Percentiles rank a stretch among this genome's conserved stretches.
Evolutionary conservation across 37 sponge, comb jelly and placozoan genomes (phyloP).

Genomic region (Halichondria panicea): DNA sequence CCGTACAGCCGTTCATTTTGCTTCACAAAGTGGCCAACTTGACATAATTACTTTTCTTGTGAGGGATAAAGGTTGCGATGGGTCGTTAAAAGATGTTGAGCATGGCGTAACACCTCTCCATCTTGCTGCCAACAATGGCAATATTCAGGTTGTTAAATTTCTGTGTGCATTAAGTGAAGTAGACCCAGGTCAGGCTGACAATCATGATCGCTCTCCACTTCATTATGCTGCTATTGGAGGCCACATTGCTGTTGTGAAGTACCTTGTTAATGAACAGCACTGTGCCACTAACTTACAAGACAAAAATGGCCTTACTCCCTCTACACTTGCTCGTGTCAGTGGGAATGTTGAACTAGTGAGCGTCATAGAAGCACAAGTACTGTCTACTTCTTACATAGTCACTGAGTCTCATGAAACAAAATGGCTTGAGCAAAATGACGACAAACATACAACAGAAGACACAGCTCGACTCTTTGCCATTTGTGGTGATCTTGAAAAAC

Average conservation of each 20-base stretch:
- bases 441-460: not conserved
- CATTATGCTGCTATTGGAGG: slow-evolving; percentile 45
- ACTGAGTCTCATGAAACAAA: not conserved
- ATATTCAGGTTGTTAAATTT: slow-evolving; percentile 20
- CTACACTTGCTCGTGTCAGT: slow-evolving; percentile 1
- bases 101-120: slow-evolving; percentile 43
- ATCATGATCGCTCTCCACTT: slow-evolving; percentile 31
- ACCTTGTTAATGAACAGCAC: slow-evolving; percentile 4
- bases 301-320: not conserved
- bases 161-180: slow-evolving; percentile 6
- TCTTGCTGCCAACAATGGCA: slow-evolving; percentile 45
- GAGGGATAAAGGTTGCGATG: slow-evolving; percentile 11
- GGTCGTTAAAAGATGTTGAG: not conserved
- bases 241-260: slow-evolving; percentile 19
- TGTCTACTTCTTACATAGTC: not conserved
- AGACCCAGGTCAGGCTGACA: slow-evolving; percentile 19
- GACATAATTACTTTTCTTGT: slow-evolving; percentile 20
- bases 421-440: not conserved
- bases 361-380: not conserved
- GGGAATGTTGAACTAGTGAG: slow-evolving; percentile 3
- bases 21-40: slow-evolving; percentile 15
- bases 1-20: slow-evolving; percentile 36
- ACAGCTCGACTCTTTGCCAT: not conserved
- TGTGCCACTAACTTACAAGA: not conserved
- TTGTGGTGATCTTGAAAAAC: slow-evolving; percentile 12